These are phyloP conservation scores for Rhabdornis inornatus DNA, from an alignment of 2,113 vertebrate genomes.

Conservation along the genomic window DNA sequence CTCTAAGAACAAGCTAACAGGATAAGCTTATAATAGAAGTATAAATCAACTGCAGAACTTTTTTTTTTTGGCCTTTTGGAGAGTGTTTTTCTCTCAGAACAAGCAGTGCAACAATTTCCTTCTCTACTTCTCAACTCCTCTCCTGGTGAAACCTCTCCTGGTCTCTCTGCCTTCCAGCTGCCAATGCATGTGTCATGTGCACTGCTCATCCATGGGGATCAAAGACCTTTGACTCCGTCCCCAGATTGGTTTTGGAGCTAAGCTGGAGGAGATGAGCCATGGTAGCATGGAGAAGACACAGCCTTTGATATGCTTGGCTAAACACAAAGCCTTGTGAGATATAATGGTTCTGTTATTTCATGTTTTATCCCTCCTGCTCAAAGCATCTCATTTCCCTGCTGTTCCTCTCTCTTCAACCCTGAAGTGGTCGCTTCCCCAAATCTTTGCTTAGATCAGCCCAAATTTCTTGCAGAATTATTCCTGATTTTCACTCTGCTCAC, in stretches of 20 bases:
- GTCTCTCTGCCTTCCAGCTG: not conserved
- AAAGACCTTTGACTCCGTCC: not conserved
- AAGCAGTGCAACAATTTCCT: not conserved
- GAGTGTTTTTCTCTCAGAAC: not conserved
- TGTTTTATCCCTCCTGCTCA: not conserved
- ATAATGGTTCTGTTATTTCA: not conserved
- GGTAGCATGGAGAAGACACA: not conserved
- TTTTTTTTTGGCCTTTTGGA: not conserved
- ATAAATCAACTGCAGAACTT: not conserved
- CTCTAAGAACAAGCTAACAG: conserved; percentile 33
- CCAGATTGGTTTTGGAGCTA: not conserved
- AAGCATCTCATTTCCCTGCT: not conserved
- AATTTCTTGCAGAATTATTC: not conserved
- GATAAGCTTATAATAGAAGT: conserved; percentile 47
- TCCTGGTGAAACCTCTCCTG: not conserved
- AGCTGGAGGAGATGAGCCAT: not conserved
- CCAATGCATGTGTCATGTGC: not conserved
- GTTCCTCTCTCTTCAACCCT: not conserved
- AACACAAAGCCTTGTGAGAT: not conserved
- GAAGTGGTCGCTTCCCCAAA: not conserved
- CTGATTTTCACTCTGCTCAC: not conserved
- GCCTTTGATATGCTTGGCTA: not conserved
- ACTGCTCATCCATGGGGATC: accelerated
- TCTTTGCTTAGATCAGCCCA: not conserved
- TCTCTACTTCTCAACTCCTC: not conserved